Percentiles rank a stretch among this genome's conserved stretches.
Conservation (phyloP, 1,140 invertebrate genomes). For the Danaus plexippus region DNA sequence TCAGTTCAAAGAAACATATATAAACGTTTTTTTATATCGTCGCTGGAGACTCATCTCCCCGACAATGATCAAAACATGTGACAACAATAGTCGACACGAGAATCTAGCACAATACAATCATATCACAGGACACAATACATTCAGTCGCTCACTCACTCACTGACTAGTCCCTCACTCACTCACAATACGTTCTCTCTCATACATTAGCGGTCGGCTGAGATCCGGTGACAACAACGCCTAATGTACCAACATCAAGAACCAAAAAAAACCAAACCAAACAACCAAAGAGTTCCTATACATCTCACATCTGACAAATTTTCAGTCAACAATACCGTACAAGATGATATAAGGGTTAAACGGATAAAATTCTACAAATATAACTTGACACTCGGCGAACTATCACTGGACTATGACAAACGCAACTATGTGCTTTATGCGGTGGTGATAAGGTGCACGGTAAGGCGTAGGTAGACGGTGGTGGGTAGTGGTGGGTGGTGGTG, state of each 20-base stretch:
- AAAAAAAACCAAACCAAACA: constrained; percentile 31
- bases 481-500: no score
- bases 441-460: no score
- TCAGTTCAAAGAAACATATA: no score
- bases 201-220: constrained; percentile 44
- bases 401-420: no score
- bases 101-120: constrained; percentile 27
- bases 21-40: no score
- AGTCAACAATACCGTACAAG: constrained; percentile 53
- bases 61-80: constrained; percentile 12
- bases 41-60: no score
- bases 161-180: no score
- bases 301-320: constrained; percentile 62
- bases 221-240: constrained; percentile 47
- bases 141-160: no score
- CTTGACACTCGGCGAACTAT: constrained; percentile 10
- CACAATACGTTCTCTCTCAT: constrained; percentile 11
- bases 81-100: constrained; percentile 20
- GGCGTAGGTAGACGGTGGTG: no score
- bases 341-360: constrained; percentile 63
- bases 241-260: constrained; percentile 42
- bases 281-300: constrained; percentile 40
- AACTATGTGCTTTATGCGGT: no score
- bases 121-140: constrained; percentile 4
- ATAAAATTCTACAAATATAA: constrained; percentile 33